phyloP scores from a whole-genome alignment of 2,888 invertebrate species.

The Camponotus fellah region DNA sequence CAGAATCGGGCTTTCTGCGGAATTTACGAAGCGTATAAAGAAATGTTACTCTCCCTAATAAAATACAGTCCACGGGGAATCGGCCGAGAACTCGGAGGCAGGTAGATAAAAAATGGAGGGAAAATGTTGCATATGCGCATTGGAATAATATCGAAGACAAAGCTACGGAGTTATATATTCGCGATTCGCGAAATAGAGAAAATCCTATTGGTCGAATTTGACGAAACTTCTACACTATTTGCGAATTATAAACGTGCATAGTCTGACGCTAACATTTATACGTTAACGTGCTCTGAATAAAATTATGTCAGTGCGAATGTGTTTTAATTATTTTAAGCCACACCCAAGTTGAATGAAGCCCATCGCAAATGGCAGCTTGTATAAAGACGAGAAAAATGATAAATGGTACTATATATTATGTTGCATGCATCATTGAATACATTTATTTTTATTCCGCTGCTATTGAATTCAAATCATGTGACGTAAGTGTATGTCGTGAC shows the following conservation, averaged over 20 bases:
- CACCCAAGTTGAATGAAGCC: background rate
- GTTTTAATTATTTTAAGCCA: slow-evolving; percentile 27
- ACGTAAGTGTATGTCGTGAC: background rate
- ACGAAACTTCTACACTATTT: background rate
- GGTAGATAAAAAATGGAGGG: slow-evolving; percentile 17
- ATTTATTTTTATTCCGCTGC: background rate
- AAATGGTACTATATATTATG: background rate
- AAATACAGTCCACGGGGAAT: slow-evolving; percentile 36
- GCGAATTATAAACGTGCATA: background rate
- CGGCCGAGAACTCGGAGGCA: background rate
- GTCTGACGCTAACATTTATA: background rate
- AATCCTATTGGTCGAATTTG: no score
- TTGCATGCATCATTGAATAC: background rate
- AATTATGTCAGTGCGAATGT: slow-evolving; percentile 14
- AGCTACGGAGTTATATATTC: no score
- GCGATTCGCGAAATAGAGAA: no score
- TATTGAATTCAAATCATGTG: background rate
- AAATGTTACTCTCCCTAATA: slow-evolving; percentile 44
- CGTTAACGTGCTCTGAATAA: slow-evolving; percentile 23
- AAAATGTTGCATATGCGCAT: slow-evolving; percentile 39
- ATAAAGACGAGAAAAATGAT: slow-evolving; percentile 18
- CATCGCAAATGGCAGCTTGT: background rate
- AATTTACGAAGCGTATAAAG: slow-evolving; percentile 19
- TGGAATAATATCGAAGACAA: slow-evolving; percentile 16
- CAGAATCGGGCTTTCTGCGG: slow-evolving; percentile 15